These are phyloP conservation scores for Listrodromus nycthemerus DNA, from an alignment of 2,888 invertebrate genomes.

Conservation along the genomic window DNA sequence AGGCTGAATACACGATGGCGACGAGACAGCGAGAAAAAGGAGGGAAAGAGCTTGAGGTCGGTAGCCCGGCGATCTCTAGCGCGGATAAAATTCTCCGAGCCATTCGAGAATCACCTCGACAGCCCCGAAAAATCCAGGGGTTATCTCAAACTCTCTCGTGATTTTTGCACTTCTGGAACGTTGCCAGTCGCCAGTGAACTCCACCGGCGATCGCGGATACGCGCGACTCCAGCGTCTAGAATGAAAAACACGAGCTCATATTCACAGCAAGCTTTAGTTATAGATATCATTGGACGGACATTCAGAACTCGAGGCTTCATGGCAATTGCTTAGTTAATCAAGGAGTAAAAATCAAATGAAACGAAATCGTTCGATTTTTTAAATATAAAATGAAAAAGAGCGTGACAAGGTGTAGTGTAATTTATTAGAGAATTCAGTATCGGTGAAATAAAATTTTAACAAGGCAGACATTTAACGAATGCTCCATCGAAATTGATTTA, in stretches of 20 bases:
- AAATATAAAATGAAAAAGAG: neutral
- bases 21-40: neutral
- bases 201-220: constrained; percentile 24
- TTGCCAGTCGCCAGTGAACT: constrained; percentile 74
- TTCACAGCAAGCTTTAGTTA: constrained; percentile 23
- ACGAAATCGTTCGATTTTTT: neutral
- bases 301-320: constrained; percentile 5
- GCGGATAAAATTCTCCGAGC: neutral
- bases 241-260: neutral
- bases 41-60: constrained; percentile 55
- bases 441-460: neutral
- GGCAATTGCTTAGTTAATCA: constrained; percentile 27
- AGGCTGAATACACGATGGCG: constrained; percentile 53
- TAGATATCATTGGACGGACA: neutral
- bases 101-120: constrained; percentile 17
- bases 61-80: constrained; percentile 69
- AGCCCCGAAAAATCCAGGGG: constrained; percentile 7
- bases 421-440: constrained; percentile 11
- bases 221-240: constrained; percentile 29
- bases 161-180: constrained; percentile 76
- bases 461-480: neutral
- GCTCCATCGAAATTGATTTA: neutral
- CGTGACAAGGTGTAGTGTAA: neutral
- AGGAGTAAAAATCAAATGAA: neutral
- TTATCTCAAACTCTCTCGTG: constrained; percentile 58